These are phyloP conservation scores for Chelonoidis abingdonii DNA, from an alignment of 2,113 vertebrate genomes.

Conservation along the genomic window DNA sequence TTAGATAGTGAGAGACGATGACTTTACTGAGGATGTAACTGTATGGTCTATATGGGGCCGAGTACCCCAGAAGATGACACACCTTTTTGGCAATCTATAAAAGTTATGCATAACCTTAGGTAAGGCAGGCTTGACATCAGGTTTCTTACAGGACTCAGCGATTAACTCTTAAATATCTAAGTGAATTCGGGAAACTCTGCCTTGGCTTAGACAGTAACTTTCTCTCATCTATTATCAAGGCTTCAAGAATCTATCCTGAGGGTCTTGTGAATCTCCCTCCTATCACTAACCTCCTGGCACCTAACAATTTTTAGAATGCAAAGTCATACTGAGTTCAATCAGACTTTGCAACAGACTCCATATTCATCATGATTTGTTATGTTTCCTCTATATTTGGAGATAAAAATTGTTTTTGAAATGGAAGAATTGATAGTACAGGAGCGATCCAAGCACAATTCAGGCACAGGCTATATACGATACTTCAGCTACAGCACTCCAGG, in stretches of 20 bases:
- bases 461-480: rapidly evolving
- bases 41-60: no score
- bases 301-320: not conserved
- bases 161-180: not conserved
- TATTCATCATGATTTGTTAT: not conserved
- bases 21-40: not conserved
- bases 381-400: rapidly evolving
- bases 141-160: not conserved
- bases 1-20: not conserved
- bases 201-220: not conserved
- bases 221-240: not conserved
- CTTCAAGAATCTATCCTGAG: rapidly evolving
- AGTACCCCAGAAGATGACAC: no score
- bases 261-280: not conserved
- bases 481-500: rapidly evolving
- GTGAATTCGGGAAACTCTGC: not conserved
- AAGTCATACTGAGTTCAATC: rapidly evolving
- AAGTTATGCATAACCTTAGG: not conserved
- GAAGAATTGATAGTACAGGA: rapidly evolving
- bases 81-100: not conserved
- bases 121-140: not conserved
- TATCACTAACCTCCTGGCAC: not conserved
- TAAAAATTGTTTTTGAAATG: rapidly evolving
- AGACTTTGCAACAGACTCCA: not conserved
- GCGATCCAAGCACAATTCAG: rapidly evolving